Percentiles rank a stretch among this genome's conserved stretches.
phyloP scores from a whole-genome alignment of 2,888 invertebrate species.

The Philereme transversata region DNA sequence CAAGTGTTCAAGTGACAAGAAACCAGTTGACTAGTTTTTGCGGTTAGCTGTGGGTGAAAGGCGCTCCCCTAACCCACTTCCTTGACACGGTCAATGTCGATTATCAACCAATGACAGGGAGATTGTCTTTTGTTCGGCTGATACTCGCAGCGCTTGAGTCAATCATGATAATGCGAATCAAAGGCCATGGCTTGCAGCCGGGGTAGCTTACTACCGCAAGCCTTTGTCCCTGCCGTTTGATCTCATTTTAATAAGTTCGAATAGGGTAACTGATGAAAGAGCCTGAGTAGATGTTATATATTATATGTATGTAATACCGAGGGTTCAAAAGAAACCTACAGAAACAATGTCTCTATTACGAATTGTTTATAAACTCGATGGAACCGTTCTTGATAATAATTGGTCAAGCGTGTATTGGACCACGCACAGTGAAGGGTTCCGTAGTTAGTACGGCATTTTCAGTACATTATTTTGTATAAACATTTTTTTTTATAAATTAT shows the following conservation, averaged over 20 bases:
- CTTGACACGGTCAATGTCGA: slow-evolving; percentile 25
- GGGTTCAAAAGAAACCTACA: too few relatives aligned
- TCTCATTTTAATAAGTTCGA: slow-evolving; percentile 6
- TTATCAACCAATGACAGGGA: slow-evolving; percentile 20
- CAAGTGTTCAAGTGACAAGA: slow-evolving; percentile 33
- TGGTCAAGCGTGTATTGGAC: too few relatives aligned
- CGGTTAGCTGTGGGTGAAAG: slow-evolving; percentile 12
- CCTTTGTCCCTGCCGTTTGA: slow-evolving; percentile 8
- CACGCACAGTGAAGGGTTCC: too few relatives aligned
- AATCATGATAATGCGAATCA: slow-evolving; percentile 37
- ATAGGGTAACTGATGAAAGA: slow-evolving; percentile 5
- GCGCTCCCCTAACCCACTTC: slow-evolving; percentile 30
- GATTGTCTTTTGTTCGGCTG: slow-evolving; percentile 29
- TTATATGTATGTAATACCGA: too few relatives aligned
- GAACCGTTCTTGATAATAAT: too few relatives aligned
- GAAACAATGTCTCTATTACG: too few relatives aligned
- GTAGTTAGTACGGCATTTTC: too few relatives aligned
- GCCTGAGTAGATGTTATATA: too few relatives aligned
- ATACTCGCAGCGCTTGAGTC: slow-evolving; percentile 25
- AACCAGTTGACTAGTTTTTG: slow-evolving; percentile 29
- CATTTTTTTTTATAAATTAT: too few relatives aligned
- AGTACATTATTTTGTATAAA: too few relatives aligned
- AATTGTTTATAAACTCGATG: too few relatives aligned
- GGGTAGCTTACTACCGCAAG: slow-evolving; percentile 6
- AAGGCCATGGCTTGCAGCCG: slow-evolving; percentile 11